phyloP scores from a whole-genome alignment of 2,888 invertebrate species.

The Andrena fulva region DNA sequence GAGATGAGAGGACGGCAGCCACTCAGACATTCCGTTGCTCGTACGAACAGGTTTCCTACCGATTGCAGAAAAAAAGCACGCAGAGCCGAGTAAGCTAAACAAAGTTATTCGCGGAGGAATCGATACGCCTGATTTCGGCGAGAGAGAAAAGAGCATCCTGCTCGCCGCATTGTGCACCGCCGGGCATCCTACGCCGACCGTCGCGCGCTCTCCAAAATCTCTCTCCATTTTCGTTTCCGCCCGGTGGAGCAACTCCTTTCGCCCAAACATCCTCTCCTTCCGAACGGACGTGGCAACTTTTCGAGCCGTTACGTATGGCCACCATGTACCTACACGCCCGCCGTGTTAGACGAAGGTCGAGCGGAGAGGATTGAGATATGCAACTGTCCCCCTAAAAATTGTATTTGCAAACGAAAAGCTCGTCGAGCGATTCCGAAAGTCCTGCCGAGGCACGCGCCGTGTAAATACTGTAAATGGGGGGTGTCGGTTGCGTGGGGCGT shows the following conservation, averaged over 20 bases:
- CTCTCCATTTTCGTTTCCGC: not conserved
- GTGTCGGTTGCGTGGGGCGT: no score
- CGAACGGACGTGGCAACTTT: slow-evolving; percentile 7
- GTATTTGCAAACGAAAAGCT: no score
- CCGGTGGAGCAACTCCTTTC: no score
- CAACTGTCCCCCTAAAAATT: no score
- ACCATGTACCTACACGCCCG: not conserved
- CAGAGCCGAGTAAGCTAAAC: slow-evolving; percentile 62
- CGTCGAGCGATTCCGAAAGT: no score
- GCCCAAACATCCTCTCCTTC: not conserved
- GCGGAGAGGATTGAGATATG: not conserved
- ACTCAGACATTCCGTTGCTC: slow-evolving; percentile 71
- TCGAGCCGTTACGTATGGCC: slow-evolving; percentile 4
- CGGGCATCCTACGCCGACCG: not conserved
- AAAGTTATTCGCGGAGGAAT: slow-evolving; percentile 66
- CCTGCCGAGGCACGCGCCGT: no score
- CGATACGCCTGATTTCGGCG: slow-evolving; percentile 47
- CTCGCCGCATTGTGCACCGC: not conserved
- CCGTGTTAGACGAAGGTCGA: not conserved
- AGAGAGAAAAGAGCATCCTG: not conserved
- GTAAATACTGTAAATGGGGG: no score
- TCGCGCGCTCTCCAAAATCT: not conserved
- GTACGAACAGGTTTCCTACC: slow-evolving; percentile 71
- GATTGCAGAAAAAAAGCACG: slow-evolving; percentile 66
- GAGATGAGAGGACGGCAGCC: slow-evolving; percentile 68